Conservation (phyloP, 2,113 vertebrate genomes). For the Xenopus tropicalis region UCB_Xtro_10.0 CM004445.2:76179001-76179500, state of each 20-base stretch:
- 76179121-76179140: neutral
- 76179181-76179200: neutral
- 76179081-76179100: too few species aligned
- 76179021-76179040: too few species aligned
- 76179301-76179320: constrained; percentile 92
- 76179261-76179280: constrained; percentile 87
- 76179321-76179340: constrained; percentile 85
- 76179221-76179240: constrained; percentile 62
- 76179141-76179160: too few species aligned
- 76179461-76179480: neutral
- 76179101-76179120: too few species aligned
- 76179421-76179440: constrained; percentile 2
- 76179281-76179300: constrained; percentile 86
- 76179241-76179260: constrained; percentile 76
- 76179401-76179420: constrained; percentile 75
- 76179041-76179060: too few species aligned
- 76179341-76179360: constrained; percentile 91
- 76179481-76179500: neutral
- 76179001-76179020: too few species aligned
- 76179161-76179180: too few species aligned
- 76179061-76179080: too few species aligned
- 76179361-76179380: constrained; percentile 72
- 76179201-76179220: neutral
- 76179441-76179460: neutral
- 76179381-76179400: constrained; percentile 71